phyloP scores from a whole-genome alignment of 1,140 invertebrate species.

The Elymnias hypermnestra region DNA sequence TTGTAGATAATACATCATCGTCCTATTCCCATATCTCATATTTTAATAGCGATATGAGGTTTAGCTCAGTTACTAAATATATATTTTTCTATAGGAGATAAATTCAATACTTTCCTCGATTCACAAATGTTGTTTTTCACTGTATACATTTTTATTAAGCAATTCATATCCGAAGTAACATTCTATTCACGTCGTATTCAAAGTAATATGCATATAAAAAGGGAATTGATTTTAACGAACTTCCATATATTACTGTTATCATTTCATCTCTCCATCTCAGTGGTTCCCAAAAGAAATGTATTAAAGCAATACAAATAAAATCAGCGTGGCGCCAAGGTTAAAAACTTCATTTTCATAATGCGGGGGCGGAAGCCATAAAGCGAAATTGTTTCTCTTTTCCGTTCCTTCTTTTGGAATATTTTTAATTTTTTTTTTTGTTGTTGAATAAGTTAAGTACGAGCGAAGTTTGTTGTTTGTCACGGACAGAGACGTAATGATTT shows the following conservation, averaged over 20 bases:
- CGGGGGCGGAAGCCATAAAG: slow-evolving; percentile 57
- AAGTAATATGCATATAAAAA: slow-evolving; percentile 2
- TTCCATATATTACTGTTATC: slow-evolving; percentile 13
- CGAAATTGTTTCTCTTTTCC: slow-evolving; percentile 55
- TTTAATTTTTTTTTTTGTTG: slow-evolving; percentile 29
- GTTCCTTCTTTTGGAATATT: slow-evolving; percentile 27
- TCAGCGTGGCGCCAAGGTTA: slow-evolving; percentile 29
- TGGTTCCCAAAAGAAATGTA: slow-evolving; percentile 9
- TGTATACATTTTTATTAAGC: background rate
- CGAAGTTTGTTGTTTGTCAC: slow-evolving; percentile 18
- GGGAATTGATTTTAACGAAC: slow-evolving; percentile 5
- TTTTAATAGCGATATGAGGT: no score
- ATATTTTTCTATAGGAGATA: no score
- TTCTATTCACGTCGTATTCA: slow-evolving; percentile 1
- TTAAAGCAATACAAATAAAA: slow-evolving; percentile 17
- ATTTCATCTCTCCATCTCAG: slow-evolving; percentile 7
- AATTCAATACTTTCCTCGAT: no score
- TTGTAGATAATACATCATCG: no score
- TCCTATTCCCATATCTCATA: no score
- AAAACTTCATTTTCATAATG: slow-evolving; percentile 69
- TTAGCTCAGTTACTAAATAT: no score
- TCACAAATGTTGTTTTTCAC: background rate
- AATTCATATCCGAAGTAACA: background rate
- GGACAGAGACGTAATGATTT: slow-evolving; percentile 21
- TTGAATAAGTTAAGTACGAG: slow-evolving; percentile 11